Conservation (phyloP, 2,888 invertebrate species). For the Catocala sponsa region DNA sequence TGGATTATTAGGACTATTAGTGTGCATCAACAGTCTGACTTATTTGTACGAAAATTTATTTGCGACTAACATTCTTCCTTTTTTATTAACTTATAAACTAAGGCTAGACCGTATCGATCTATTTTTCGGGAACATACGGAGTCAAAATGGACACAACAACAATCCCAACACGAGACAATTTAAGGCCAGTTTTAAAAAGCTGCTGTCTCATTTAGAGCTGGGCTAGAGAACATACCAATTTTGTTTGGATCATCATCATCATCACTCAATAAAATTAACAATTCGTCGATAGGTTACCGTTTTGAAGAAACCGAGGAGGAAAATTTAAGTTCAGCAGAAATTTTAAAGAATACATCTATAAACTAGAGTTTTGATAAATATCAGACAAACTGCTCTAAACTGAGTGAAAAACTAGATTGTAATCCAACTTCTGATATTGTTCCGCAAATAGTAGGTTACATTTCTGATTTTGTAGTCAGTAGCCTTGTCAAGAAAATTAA, state of each 20-base stretch:
- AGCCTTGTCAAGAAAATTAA: neutral
- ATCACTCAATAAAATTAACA: slow-evolving; percentile 5
- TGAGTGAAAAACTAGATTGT: neutral
- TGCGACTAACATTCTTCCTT: neutral
- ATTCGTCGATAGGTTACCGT: slow-evolving; percentile 3
- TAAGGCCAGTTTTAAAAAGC: slow-evolving; percentile 6
- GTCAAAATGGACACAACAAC: slow-evolving; percentile 7
- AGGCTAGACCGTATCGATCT: slow-evolving; percentile 5
- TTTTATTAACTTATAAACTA: slow-evolving; percentile 4
- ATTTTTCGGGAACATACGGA: slow-evolving; percentile 1
- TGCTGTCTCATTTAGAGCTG: slow-evolving; percentile 9
- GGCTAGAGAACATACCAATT: slow-evolving; percentile 5
- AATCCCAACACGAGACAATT: slow-evolving; percentile 11
- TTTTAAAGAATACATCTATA: slow-evolving; percentile 1
- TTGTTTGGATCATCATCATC: neutral
- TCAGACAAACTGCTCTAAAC: slow-evolving; percentile 7
- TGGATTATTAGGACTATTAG: slow-evolving; percentile 6
- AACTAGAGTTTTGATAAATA: slow-evolving; percentile 5
- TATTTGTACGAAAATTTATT: neutral
- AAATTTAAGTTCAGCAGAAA: slow-evolving; percentile 5
- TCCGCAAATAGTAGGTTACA: neutral
- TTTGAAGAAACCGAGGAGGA: slow-evolving; percentile 2
- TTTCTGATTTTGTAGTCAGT: neutral
- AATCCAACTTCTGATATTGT: neutral
- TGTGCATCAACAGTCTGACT: slow-evolving; percentile 1